Base-by-base conservation (phyloP, 1,140 invertebrate genomes). In the Eufriesea mexicana region DNA sequence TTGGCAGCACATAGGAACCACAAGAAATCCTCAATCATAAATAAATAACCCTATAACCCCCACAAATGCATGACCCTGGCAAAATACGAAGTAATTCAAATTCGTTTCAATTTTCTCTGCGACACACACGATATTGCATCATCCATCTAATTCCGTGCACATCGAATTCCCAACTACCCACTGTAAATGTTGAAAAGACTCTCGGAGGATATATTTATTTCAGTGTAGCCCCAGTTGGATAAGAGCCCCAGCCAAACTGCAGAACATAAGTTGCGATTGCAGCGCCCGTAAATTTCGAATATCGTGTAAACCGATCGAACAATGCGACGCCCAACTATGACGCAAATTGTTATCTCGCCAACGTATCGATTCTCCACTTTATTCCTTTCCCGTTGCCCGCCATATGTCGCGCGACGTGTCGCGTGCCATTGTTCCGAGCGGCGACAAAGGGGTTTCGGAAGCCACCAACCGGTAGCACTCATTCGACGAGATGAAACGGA, bases 301-400 rank as follows among this genome's bases (percentile, higher is more conserved):
- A 74, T 74, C 79, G 59, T 64, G 59, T 74, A 64, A 80, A 74
- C 59, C 82, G 75, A 79, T 79, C 76, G 59, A 64, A 70, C 82
- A 79, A 79, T 71, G 49, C 57, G 25, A 59, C 51, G 25, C 28
- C 28, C 45, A 49, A 28, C 51, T 82, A 54, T 77, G 80, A 83
- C 73, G 84, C 73, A 83, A 72, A 83, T 76, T 82, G 84, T 83
- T 85, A 85, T 85, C 84, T 78, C 45, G 45, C 51, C 47, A 35
- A 70, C 49, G 16, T 82, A 85, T 85, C 80, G 84, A 85, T 85
- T 78, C 59, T 66, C 59, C 55, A 54, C 55, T 70, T 83, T 78
- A 67, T 83, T 49, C 57, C 70, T 55, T 82, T 71, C 51, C 54
- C 42, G 68, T 66, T 59, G 73, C 45, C 59, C 12, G 61, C 67